Percentiles rank a stretch among this genome's conserved stretches.
phyloP scores from a whole-genome alignment of 2,797 vertebrate species.

The Microctenopoma lineatum region DNA sequence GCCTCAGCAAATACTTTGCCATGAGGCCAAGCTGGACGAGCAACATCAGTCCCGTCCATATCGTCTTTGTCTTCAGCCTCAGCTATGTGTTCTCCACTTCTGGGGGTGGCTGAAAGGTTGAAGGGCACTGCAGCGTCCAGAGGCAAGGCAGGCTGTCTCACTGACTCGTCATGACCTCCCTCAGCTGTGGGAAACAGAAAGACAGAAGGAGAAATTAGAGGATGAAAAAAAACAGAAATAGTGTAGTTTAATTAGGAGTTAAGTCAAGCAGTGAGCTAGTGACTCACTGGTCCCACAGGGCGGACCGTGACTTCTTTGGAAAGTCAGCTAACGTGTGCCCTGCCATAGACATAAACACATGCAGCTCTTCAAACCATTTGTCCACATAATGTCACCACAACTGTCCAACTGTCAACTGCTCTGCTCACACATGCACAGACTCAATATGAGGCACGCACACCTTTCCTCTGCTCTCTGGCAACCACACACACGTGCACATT shows the following conservation, averaged over 20 bases:
- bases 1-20: constrained; percentile 59
- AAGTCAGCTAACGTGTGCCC: constrained; percentile 8
- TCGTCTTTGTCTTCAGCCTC: constrained; percentile 24
- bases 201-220: neutral
- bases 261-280: constrained; percentile 18
- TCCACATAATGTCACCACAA: constrained; percentile 44
- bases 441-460: constrained; percentile 14
- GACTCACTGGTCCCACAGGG: constrained; percentile 45
- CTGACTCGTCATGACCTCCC: constrained; percentile 43
- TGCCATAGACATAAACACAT: constrained; percentile 28
- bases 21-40: constrained; percentile 37
- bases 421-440: constrained; percentile 6
- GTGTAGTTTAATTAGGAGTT: constrained; percentile 39
- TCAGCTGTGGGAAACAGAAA: constrained; percentile 63
- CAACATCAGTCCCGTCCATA: constrained; percentile 11
- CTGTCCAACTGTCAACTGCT: constrained; percentile 38
- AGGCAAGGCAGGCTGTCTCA: constrained; percentile 64
- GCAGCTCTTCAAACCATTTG: constrained; percentile 45
- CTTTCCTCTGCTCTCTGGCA: constrained; percentile 4
- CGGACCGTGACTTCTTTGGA: constrained; percentile 21
- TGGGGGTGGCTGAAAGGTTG: constrained; percentile 77
- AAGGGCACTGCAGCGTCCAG: constrained; percentile 74
- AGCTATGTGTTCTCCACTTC: constrained; percentile 17
- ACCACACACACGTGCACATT: constrained; percentile 10
- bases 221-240: constrained; percentile 24